Evolutionary conservation across 1,140 invertebrate species (phyloP).

Genomic region (Drosophila chauvacae): DNA sequence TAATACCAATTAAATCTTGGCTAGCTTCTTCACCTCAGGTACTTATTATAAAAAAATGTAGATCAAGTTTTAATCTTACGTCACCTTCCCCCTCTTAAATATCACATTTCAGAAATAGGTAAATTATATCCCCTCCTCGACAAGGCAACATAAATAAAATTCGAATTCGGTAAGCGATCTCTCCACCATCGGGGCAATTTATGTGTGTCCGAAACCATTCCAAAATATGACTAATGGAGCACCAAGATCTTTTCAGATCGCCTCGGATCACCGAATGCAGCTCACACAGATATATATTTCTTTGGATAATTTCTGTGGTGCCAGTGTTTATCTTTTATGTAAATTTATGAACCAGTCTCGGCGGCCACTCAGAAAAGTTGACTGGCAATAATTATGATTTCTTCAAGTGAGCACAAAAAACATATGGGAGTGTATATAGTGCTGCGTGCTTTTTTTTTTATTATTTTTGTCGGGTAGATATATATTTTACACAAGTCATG

Average conservation of each 20-base stretch:
- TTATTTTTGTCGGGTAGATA: conserved; percentile 32
- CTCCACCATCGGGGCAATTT: conserved; percentile 22
- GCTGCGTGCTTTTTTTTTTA: conserved; percentile 17
- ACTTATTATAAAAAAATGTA: not conserved
- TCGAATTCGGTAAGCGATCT: conserved; percentile 41
- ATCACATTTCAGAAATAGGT: not conserved
- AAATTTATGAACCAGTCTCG: conserved; percentile 58
- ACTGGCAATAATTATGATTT: conserved; percentile 82
- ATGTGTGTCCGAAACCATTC: conserved; percentile 37
- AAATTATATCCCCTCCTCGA: conserved; percentile 9
- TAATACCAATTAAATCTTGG: not conserved
- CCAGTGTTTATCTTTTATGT: conserved; percentile 61
- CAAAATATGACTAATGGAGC: conserved; percentile 55
- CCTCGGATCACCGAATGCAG: conserved; percentile 28
- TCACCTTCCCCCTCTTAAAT: not conserved
- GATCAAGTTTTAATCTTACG: not conserved
- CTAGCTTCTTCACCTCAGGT: not conserved
- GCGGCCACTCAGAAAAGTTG: conserved; percentile 53
- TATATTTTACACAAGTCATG: conserved; percentile 75
- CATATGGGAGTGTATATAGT: conserved; percentile 19
- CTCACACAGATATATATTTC: conserved; percentile 22
- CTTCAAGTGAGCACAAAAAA: conserved; percentile 57
- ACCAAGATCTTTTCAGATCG: conserved; percentile 48
- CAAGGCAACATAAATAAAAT: conserved; percentile 21
- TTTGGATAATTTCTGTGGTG: conserved; percentile 26